Conservation (phyloP, 2,113 vertebrate species). For the Platichthys flesus region DNA sequence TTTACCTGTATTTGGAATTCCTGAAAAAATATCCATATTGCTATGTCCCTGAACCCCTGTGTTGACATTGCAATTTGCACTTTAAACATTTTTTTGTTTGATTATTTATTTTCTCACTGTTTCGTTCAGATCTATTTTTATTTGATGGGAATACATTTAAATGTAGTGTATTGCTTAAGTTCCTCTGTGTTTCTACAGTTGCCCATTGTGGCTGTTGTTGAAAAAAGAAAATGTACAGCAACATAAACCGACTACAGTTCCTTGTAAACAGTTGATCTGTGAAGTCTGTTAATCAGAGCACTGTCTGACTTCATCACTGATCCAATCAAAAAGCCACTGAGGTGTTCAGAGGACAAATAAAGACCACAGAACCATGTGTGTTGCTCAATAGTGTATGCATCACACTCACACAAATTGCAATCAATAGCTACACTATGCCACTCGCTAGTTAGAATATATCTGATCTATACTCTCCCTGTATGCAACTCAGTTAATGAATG, state of each 20-base stretch:
- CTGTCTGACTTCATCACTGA: background rate
- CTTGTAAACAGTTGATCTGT: background rate
- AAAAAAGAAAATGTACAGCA: background rate
- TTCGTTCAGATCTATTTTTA: no score
- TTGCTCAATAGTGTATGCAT: conserved; percentile 11
- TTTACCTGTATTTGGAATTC: no score
- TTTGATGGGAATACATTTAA: no score
- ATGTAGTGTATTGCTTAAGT: no score
- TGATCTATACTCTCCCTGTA: background rate
- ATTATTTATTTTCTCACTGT: no score
- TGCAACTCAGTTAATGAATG: background rate
- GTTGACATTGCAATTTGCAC: no score
- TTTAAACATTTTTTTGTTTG: no score
- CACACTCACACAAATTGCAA: background rate
- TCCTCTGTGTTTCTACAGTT: no score
- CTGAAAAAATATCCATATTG: no score
- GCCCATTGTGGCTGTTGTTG: no score
- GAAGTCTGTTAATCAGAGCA: conserved; percentile 5
- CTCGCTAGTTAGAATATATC: background rate
- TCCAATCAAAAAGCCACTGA: conserved; percentile 14
- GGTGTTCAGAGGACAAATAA: background rate
- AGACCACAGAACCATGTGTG: background rate
- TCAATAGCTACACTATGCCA: conserved; percentile 46
- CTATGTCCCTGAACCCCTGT: no score
- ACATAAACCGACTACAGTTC: background rate